Conservation (phyloP, 2,888 invertebrate genomes). For the Cheiracanthium punctorium region DNA sequence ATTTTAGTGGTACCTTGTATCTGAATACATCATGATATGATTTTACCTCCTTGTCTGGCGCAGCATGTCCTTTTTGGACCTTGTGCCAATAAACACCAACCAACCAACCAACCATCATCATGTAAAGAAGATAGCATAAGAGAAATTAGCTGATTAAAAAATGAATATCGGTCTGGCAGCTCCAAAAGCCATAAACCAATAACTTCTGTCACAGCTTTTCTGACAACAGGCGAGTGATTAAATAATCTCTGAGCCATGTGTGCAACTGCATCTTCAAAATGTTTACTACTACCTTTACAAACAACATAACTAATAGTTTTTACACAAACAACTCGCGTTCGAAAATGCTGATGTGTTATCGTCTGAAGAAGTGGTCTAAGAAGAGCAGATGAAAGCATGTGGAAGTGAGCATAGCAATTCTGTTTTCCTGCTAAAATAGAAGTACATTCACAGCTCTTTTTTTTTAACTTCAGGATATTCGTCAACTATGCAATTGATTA, state of each 20-base stretch:
- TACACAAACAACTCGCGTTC: constrained; percentile 85
- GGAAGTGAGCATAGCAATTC: constrained; percentile 84
- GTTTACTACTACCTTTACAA: constrained; percentile 83
- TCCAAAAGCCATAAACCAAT: constrained; percentile 87
- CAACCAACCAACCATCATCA: no score
- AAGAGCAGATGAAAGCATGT: constrained; percentile 84
- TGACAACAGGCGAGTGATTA: constrained; percentile 87
- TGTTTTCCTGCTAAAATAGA: constrained; percentile 81
- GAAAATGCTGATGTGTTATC: constrained; percentile 88
- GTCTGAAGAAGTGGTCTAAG: constrained; percentile 84
- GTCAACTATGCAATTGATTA: constrained; percentile 85
- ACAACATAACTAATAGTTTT: constrained; percentile 82
- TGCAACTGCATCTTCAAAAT: constrained; percentile 83
- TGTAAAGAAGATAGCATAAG: constrained; percentile 88
- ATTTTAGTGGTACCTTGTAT: no score
- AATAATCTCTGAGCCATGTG: constrained; percentile 91
- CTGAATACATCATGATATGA: no score
- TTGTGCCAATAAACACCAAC: no score
- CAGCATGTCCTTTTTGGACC: no score
- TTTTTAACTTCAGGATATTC: constrained; percentile 88
- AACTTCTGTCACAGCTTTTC: constrained; percentile 85
- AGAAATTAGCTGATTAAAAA: constrained; percentile 89
- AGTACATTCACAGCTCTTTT: constrained; percentile 85
- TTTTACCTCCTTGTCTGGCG: no score
- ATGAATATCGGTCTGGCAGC: constrained; percentile 90